phyloP scores from a whole-genome alignment of 1,140 invertebrate genomes.

The Heliothis subflexa region DNA sequence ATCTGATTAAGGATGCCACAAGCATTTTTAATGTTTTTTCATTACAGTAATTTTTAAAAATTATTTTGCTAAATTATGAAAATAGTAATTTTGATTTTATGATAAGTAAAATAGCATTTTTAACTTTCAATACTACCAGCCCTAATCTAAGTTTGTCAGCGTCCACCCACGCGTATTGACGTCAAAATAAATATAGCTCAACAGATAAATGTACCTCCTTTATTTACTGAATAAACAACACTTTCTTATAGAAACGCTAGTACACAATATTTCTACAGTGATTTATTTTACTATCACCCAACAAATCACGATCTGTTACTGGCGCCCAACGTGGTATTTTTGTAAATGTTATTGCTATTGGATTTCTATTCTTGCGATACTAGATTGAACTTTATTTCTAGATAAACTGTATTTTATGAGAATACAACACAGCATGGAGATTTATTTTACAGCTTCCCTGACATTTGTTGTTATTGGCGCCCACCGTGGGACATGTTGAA shows the following conservation, averaged over 20 bases:
- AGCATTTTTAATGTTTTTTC: background rate
- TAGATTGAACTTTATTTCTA: background rate
- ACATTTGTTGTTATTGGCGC: conserved; percentile 48
- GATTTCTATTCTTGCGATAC: background rate
- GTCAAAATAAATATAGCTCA: background rate
- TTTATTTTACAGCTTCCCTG: background rate
- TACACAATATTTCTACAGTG: conserved; percentile 1
- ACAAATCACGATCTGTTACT: background rate
- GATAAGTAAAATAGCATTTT: too few species aligned
- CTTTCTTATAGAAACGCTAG: background rate
- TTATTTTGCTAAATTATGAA: background rate
- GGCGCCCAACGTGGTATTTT: conserved; percentile 57
- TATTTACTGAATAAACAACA: background rate
- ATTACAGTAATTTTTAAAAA: background rate
- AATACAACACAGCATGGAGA: background rate
- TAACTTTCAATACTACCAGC: background rate
- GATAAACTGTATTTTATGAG: background rate
- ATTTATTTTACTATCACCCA: background rate
- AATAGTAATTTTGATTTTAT: too few species aligned
- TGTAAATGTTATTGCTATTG: conserved; percentile 2
- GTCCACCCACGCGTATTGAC: background rate
- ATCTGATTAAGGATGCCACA: conserved; percentile 25
- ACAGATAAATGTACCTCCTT: background rate
- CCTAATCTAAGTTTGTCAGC: background rate
- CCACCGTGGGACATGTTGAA: conserved; percentile 52